Percentiles rank a stretch among this genome's conserved stretches.
These are phyloP conservation scores for Acromyrmex echinatior DNA, from an alignment of 1,140 invertebrate genomes.

Conservation along the genomic window DNA sequence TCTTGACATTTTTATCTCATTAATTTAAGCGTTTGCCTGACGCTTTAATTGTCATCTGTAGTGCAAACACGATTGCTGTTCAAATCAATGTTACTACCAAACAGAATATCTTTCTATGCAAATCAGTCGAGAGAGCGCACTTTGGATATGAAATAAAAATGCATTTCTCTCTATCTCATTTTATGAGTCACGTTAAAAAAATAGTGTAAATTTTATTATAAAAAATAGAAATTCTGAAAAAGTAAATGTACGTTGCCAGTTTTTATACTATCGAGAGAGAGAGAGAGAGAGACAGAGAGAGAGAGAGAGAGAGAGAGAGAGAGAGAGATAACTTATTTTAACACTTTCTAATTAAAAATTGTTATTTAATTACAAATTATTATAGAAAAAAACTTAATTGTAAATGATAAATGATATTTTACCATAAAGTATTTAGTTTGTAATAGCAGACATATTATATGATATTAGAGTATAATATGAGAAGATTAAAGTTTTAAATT, in stretches of 20 bases:
- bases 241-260: not conserved
- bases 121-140: not conserved
- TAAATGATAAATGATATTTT: not conserved
- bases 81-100: not conserved
- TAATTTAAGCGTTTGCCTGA: not conserved
- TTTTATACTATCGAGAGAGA: not conserved
- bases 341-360: slow-evolving; percentile 10
- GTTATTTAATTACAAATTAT: not conserved
- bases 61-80: not conserved
- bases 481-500: not conserved
- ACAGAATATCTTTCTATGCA: not conserved
- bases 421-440: not conserved
- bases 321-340: not conserved
- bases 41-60: not conserved
- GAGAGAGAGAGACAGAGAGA: not conserved
- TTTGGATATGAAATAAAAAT: slow-evolving; percentile 1
- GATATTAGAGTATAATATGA: not conserved
- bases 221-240: not conserved
- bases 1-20: not conserved
- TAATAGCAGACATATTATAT: not conserved
- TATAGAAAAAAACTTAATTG: not conserved
- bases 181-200: not conserved
- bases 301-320: not conserved
- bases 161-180: not conserved
- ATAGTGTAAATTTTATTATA: not conserved